Base-by-base conservation (phyloP, 2,113 vertebrate genomes). In the Pyrgilauda ruficollis region DNA sequence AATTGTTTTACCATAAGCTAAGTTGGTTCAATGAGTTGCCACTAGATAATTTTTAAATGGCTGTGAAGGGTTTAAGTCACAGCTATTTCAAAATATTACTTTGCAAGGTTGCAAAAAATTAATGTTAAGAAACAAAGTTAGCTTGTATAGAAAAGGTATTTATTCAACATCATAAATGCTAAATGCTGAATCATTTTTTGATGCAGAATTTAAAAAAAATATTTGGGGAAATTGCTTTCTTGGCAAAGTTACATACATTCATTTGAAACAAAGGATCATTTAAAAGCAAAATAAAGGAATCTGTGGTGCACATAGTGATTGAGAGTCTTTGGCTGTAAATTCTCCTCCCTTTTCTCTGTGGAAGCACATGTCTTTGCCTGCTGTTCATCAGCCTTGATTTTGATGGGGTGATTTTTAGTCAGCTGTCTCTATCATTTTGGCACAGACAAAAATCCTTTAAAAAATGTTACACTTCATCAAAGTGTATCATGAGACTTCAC, bases 381-480 rank as follows among this genome's bases (percentile, higher is more conserved):
- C 97, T 98, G 97, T 97, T 98, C 98, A 97, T 98, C 97, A 98
- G 98, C 92, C 94, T 96, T 96, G 96, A 98, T 98, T 98, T 97
- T 97, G 98, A 98, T 98, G 97, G 97, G 97, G 96, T 91, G 97
- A 97, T 97, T 98, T 98, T 98, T 97, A 98, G 98, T 98, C 98
- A 98, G 98, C 98, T 98, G 98, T 97, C 97, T 98, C 96, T 95
- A 98, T 98, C 97, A 95, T 97, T 98, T 97, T 98, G 98, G 98
- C 97, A 98, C 97, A 97, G 97, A 98, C 97, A 98, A 98, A 98
- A 98, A 98, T 97, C 97, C 97, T 98, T 97, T 98, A 97, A 98
- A 98, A 98, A 98, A 98, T 98, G 98, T 98, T 98, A 98, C 98
- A 98, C 98, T 98, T 98, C 97, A 98, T 98, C 98, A 98, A 98